Conservation (phyloP, 2,113 vertebrate genomes). For the Nycticebus coucang region DNA sequence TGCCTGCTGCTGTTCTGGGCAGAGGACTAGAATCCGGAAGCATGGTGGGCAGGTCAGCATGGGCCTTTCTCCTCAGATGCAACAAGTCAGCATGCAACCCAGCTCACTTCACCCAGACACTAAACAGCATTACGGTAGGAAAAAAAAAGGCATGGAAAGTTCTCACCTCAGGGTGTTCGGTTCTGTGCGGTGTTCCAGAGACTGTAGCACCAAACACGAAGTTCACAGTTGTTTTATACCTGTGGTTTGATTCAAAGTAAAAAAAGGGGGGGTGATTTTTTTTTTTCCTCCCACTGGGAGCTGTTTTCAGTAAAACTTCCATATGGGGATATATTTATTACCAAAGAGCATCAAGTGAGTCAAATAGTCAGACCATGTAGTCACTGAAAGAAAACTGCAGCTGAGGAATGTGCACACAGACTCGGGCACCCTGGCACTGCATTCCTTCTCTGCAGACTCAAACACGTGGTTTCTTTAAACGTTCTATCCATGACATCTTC, state of each 20-base stretch:
- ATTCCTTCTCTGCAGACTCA: neutral
- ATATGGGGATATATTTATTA: neutral
- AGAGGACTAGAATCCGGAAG: too few relatives aligned
- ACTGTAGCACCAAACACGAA: too few relatives aligned
- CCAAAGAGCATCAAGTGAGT: neutral
- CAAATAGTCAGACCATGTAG: neutral
- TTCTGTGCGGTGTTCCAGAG: neutral
- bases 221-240: neutral
- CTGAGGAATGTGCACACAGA: neutral
- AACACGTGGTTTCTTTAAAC: neutral
- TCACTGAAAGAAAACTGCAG: neutral
- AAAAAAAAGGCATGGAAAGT: neutral
- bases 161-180: neutral
- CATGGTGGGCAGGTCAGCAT: accelerated
- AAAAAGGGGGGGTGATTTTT: neutral
- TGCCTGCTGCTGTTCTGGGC: accelerated
- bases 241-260: neutral
- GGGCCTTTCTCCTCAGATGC: neutral
- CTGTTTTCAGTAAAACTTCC: conserved; percentile 46
- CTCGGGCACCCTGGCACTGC: accelerated
- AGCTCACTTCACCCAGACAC: neutral
- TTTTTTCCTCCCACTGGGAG: neutral
- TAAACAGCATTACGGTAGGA: accelerated
- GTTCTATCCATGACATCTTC: neutral
- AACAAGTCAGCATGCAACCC: neutral